A percentile compares a stretch with the other conserved stretches of the same genome.
These are phyloP conservation scores for Amblyraja radiata DNA, from an alignment of 2,797 vertebrate species.

Conservation along the genomic window DNA sequence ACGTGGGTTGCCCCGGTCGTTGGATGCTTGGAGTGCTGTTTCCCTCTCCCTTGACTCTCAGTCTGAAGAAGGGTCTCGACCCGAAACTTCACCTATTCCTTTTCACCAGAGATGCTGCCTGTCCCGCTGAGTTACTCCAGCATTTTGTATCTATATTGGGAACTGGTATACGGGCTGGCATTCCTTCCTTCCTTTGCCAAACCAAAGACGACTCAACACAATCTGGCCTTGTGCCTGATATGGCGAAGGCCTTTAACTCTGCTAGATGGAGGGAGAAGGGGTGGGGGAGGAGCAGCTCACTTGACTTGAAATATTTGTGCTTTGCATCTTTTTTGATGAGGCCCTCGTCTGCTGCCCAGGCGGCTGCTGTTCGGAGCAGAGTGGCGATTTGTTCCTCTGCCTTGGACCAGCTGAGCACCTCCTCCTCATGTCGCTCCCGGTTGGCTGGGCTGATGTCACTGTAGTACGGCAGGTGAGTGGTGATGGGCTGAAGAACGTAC, in stretches of 20 bases:
- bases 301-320: conserved; percentile 60
- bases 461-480: conserved; percentile 55
- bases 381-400: conserved; percentile 55
- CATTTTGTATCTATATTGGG: no score
- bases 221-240: neutral
- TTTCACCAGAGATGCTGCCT: no score
- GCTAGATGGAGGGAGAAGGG: neutral
- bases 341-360: conserved; percentile 54
- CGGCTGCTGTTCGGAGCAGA: conserved; percentile 55
- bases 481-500: conserved; percentile 67
- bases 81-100: no score
- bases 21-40: no score
- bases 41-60: no score
- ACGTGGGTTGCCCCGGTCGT: no score
- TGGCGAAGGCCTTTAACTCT: neutral
- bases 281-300: conserved; percentile 45
- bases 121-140: no score
- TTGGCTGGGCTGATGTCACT: conserved; percentile 50
- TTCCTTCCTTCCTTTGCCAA: neutral
- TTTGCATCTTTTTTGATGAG: conserved; percentile 57
- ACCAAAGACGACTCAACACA: neutral
- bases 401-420: conserved; percentile 46
- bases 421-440: conserved; percentile 42
- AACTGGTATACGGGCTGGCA: no score
- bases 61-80: no score